Conservation (phyloP, 2,888 invertebrate genomes). For the Kryphioiulus occultus region DNA sequence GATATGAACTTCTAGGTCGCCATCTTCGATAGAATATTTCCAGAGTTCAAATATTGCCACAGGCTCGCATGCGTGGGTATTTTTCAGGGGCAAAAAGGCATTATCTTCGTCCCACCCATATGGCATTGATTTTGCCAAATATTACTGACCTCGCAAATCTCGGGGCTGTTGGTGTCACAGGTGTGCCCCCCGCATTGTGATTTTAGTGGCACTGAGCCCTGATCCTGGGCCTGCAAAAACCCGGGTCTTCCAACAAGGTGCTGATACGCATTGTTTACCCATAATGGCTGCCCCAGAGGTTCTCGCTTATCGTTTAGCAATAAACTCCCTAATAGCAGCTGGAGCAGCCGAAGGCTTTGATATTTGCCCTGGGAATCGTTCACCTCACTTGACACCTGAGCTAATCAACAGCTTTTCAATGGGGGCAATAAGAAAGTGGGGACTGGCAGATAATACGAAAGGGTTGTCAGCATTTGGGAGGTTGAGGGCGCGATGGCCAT, state of each 20-base stretch:
- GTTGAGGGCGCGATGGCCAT: constrained; percentile 18
- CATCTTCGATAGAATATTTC: not conserved
- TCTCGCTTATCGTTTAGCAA: constrained; percentile 19
- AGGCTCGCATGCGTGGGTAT: not conserved
- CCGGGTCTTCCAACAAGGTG: not conserved
- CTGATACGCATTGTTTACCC: constrained; percentile 8
- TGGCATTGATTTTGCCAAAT: not conserved
- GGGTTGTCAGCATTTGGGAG: not conserved
- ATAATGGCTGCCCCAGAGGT: not conserved
- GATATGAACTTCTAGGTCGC: not conserved
- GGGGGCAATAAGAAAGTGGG: constrained; percentile 32
- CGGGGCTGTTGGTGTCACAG: not conserved
- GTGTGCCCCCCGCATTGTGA: not conserved
- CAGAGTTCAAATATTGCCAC: not conserved
- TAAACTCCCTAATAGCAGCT: constrained; percentile 32
- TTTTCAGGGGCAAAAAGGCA: not conserved
- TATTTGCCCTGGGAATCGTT: constrained; percentile 40
- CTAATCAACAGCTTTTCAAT: constrained; percentile 35
- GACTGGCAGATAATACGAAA: not conserved
- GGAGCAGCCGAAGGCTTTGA: not conserved
- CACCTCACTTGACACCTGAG: constrained; percentile 40
- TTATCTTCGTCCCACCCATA: not conserved
- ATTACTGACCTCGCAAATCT: not conserved
- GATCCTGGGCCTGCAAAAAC: not conserved
- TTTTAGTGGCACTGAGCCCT: not conserved